Base-by-base conservation (phyloP, 2,113 vertebrate genomes). In the Seriola dumerili region DNA sequence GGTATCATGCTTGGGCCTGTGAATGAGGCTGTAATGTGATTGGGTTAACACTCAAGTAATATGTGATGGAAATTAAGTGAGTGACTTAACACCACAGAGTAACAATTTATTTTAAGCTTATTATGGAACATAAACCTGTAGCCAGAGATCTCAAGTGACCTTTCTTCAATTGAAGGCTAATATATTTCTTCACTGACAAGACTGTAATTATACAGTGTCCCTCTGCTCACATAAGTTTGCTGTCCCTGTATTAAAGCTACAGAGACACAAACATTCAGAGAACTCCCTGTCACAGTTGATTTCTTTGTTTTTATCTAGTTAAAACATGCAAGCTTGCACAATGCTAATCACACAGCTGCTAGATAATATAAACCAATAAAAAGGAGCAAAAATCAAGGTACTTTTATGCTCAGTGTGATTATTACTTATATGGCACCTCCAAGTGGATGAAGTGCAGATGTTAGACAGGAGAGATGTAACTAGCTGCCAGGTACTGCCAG, bases 281-380 rank as follows among this genome's bases (percentile, higher is more conserved):
- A 42, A 50, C 48, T 36, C 66, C 61, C 16, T 8, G 8, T 52
- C 68, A 52, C 40, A 21, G 23, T 48, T 67, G 40, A 80, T 81
- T 52, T 58, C 4, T 65, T 64, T 73, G 40, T 80, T 6, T 59
- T 74, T 40, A 44, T 44, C 21, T 7, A 55, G 61, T 68, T 40
- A 21, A 88, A 72, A 70, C 67, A 55, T 67, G 76, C 72, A 71
- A 52, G 67, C 63, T 80, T 84, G 76, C 66, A 81, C 63, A 76
- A 29, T 21, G 29, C 23, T 48, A 50, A 71, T 80, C 38, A 58
- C 19, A 25, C 54, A 69, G 19, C 21, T 1, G 8, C 25, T 7
- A 54, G 23, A 73, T 36, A 1, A 36, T n/a, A 10, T 11, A 58
- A 36, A 25, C 17, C 57, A 72, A 76, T 44, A n/a, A 75, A 75